Base-by-base conservation (phyloP, 2,797 vertebrate genomes). In the Telmatherina bonti region DNA sequence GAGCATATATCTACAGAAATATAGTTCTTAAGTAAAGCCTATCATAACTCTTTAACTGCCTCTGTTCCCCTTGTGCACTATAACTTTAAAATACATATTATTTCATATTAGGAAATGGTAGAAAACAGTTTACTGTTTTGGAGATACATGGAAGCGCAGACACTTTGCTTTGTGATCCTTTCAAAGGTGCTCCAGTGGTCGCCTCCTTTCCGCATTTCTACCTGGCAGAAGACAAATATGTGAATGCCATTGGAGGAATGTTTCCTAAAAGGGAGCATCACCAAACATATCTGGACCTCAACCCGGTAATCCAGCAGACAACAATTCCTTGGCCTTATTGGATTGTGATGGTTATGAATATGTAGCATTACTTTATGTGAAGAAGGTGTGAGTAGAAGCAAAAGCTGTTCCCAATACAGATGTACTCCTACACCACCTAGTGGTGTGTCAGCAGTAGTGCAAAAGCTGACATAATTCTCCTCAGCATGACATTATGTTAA, bases 181-280 rank as follows among this genome's bases (percentile, higher is more conserved):
- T 16, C 43, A 13, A 43, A 96, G 95, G 93, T 62, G 95, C 93
- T 16, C 95, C 95, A 0, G 92, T 96, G 1, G 88, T 96, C 0
- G 88, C 94, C 15, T 96, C 95, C 11, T 96, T 95, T 38, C 94
- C 95, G 49, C 95, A 96, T 85, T 95, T 96, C 69, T 92, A 95
- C 69, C 86, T 94, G 61, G 95, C 74, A 1, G 95, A 94, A 1
- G 2, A 67, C 3, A 91, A 92, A 78, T 96, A 94, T 49, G 68
- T 45, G 7, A 5, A 38, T 1, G 94, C 89, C 35, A 76, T 95
- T 2, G 78, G 65, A 6, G 95, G 95, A 56, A 30, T 96, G 76
- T 83, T 86, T 5, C 95, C 95, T 16, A 56, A 92, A 12, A 90
- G 87, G 43, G 60, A 85, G 26, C 87, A 88, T 7, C 95, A 96